Conservation (phyloP, 1,140 invertebrate genomes). For the Philopotamus ludificatus region DNA sequence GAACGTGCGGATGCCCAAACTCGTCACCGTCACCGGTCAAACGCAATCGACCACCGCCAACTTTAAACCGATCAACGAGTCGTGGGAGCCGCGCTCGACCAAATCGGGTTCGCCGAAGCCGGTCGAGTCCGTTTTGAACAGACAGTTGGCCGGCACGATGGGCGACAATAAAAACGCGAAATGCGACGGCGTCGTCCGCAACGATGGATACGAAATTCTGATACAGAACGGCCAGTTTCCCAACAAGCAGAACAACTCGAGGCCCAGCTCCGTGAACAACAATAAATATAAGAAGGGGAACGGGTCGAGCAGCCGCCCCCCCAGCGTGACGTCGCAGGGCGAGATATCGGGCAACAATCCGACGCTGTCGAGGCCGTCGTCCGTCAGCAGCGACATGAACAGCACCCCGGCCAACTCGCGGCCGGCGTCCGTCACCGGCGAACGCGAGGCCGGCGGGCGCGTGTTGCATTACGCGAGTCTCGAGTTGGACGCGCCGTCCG, state of each 20-base stretch:
- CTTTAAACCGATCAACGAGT: constrained; percentile 39
- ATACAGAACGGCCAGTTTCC: constrained; percentile 29
- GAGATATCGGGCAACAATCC: constrained; percentile 15
- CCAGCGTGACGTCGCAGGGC: constrained; percentile 33
- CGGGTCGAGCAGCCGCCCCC: constrained; percentile 27
- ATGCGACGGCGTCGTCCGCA: not conserved
- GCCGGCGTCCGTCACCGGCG: constrained; percentile 49
- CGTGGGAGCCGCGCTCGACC: constrained; percentile 21
- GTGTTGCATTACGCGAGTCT: constrained; percentile 65
- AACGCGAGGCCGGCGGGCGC: constrained; percentile 43
- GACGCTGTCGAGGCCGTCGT: constrained; percentile 44
- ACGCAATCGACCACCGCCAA: constrained; percentile 36
- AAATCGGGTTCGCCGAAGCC: constrained; percentile 38
- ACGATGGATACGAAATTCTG: constrained; percentile 30
- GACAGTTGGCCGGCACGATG: constrained; percentile 28
- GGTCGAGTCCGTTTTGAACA: constrained; percentile 38
- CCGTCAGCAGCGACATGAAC: constrained; percentile 46
- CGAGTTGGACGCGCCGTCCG: constrained; percentile 55
- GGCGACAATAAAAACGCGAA: constrained; percentile 31
- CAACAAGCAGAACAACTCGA: constrained; percentile 41
- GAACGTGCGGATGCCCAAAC: constrained; percentile 30
- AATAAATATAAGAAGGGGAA: constrained; percentile 42
- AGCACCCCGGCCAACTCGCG: constrained; percentile 44
- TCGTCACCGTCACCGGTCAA: constrained; percentile 31
- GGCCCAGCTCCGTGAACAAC: constrained; percentile 46